Conservation (phyloP, 2,888 invertebrate genomes). For the Girardia tigrina region DNA sequence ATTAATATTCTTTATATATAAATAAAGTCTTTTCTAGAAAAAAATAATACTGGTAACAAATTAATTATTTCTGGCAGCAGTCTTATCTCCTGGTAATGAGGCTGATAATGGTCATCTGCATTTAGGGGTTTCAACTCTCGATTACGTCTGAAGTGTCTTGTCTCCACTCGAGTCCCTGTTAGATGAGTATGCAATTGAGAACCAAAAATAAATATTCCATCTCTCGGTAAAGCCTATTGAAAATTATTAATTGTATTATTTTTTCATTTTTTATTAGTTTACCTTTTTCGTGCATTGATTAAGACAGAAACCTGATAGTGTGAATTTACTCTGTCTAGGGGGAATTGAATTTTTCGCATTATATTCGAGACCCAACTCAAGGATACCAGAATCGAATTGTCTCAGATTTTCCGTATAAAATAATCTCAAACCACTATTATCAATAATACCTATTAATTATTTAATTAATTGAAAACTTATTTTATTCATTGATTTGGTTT, state of each 20-base stretch:
- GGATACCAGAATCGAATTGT: constrained; percentile 76
- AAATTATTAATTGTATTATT: no score
- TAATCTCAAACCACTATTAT: constrained; percentile 75
- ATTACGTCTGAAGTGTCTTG: constrained; percentile 69
- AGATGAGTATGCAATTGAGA: constrained; percentile 93
- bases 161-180: constrained; percentile 69
- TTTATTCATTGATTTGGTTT: no score
- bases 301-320: constrained; percentile 74
- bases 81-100: constrained; percentile 93
- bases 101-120: constrained; percentile 81
- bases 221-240: constrained; percentile 57
- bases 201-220: constrained; percentile 77
- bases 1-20: no score
- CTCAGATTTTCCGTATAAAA: constrained; percentile 64
- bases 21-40: no score
- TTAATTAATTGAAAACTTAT: no score
- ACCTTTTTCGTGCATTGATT: constrained; percentile 80
- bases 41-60: constrained; percentile 65
- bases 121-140: constrained; percentile 68
- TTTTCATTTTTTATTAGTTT: constrained; percentile 48
- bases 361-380: constrained; percentile 90
- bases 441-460: constrained; percentile 59
- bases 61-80: constrained; percentile 64
- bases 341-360: constrained; percentile 96
- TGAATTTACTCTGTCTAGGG: constrained; percentile 63